Conservation (phyloP, 92 coral and sea anemone genomes). For the Porites cylindrica region DNA sequence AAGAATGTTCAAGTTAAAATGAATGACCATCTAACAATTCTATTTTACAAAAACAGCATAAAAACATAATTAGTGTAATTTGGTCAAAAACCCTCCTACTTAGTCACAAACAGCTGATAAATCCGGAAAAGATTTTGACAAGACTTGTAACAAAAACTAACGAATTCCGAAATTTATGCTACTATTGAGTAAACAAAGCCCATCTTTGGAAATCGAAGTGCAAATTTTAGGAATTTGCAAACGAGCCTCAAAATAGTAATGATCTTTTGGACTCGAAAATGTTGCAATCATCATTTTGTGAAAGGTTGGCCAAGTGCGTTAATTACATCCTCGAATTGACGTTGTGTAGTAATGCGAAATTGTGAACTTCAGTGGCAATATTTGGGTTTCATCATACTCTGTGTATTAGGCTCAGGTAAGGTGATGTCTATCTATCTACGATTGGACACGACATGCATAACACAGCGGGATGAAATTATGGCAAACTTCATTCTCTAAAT, state of each 20-base stretch:
- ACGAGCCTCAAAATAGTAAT: conserved; percentile 29
- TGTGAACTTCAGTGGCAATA: background rate
- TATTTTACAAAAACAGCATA: too few species aligned
- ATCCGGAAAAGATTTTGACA: too few species aligned
- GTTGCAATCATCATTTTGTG: background rate
- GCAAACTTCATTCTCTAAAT: conserved; percentile 10
- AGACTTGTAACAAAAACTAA: too few species aligned
- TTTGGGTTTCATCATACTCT: background rate
- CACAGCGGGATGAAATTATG: too few species aligned
- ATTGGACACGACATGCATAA: background rate
- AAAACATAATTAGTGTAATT: too few species aligned
- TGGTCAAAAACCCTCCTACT: too few species aligned
- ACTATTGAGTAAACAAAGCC: conserved; percentile 5
- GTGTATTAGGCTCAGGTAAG: background rate
- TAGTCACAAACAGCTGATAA: too few species aligned
- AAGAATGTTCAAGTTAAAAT: too few species aligned
- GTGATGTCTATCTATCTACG: background rate
- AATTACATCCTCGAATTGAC: background rate
- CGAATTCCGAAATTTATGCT: too few species aligned
- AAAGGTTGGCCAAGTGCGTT: background rate
- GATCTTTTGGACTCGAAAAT: conserved; percentile 48
- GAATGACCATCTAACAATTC: too few species aligned
- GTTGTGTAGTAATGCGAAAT: background rate
- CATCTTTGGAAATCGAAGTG: background rate
- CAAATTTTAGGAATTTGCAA: conserved; percentile 23